Percentiles rank a stretch among this genome's conserved stretches.
phyloP scores from a whole-genome alignment of 2,888 invertebrate species.

The Tridacna gigas region DNA sequence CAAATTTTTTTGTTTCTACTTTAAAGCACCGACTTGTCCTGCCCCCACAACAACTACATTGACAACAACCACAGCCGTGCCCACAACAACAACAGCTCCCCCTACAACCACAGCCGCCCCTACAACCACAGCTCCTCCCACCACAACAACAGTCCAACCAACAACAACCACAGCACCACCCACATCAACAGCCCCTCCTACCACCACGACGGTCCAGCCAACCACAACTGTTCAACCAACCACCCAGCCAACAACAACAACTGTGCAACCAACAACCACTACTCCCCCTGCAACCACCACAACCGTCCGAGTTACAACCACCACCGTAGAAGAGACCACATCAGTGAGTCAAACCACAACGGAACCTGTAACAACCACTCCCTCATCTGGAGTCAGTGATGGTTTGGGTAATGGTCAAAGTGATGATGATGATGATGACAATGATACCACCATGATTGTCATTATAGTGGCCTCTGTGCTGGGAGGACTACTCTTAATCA shows the following conservation, averaged over 20 bases:
- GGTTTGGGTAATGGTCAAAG: not conserved
- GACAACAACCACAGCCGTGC: not conserved
- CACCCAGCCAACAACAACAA: not conserved
- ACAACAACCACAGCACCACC: slow-evolving; percentile 3
- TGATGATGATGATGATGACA: slow-evolving; percentile 7
- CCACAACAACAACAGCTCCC: slow-evolving; percentile 2
- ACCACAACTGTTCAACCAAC: not conserved
- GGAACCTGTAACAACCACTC: not conserved
- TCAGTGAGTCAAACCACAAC: slow-evolving; percentile 9
- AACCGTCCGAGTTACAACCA: not conserved
- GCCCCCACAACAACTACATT: not conserved
- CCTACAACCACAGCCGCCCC: not conserved
- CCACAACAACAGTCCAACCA: not conserved
- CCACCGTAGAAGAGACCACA: slow-evolving; percentile 1
- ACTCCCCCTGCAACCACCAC: not conserved
- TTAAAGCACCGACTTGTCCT: not conserved
- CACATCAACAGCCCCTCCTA: not conserved
- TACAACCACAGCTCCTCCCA: not conserved
- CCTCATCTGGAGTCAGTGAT: not conserved
- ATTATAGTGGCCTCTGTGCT: slow-evolving; percentile 22
- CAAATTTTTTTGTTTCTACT: not conserved
- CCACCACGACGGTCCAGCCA: slow-evolving; percentile 6
- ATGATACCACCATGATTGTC: slow-evolving; percentile 23
- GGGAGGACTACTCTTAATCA: slow-evolving; percentile 18
- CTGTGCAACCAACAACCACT: not conserved